Evolutionary conservation across 2,797 vertebrate species (phyloP), one percentile per base, ranked within the genome.

Genomic region (Heliangelus exortis): DNA sequence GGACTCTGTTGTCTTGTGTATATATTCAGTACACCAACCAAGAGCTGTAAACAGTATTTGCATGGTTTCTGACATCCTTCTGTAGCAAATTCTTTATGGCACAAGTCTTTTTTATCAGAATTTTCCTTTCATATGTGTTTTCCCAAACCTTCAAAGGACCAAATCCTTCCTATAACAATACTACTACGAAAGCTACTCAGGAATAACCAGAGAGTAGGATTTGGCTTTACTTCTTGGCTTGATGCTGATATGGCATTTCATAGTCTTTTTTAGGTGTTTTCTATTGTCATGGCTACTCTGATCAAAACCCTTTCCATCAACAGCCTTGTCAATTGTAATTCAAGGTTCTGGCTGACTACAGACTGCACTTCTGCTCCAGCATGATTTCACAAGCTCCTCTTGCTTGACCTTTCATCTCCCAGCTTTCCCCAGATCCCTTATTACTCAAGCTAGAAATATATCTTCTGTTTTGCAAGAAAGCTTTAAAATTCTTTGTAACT

Each of bases 211-310:
- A 69, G 83, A 9, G 6, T 71, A 69, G 78, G 67, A 93, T 90
- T 94, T 91, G 65, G 58, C 79, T 93, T 90, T 84, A 81, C 63
- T 88, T 81, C 93, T 96, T 97, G 96, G 84, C 89, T 93, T 63
- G 77, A 73, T 7, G 94, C 94, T 50, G 2, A 94, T 75, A 65
- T 71, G 94, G 92, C 74, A 71, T 95, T 96, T 96, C 97, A 97
- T 95, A 97, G 97, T 93, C 95, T 97, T 96, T 97, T 96, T 95
- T 93, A 96, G 97, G 94, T 97, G 95, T 97, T 97, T 97, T 83
- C 93, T 88, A 96, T 93, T 96, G 95, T 96, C 95, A 97, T 98
- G 94, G 97, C 92, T 97, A 98, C 96, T 50, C 89, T 66, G 92
- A 97, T 97, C 96, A 97, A 97, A 97, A 95, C 72, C 84, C 81